A percentile compares a stretch with the other conserved stretches of the same genome.
These are phyloP conservation scores for Alfaro cultratus DNA, from an alignment of 2,797 vertebrate genomes.

Conservation along the genomic window DNA sequence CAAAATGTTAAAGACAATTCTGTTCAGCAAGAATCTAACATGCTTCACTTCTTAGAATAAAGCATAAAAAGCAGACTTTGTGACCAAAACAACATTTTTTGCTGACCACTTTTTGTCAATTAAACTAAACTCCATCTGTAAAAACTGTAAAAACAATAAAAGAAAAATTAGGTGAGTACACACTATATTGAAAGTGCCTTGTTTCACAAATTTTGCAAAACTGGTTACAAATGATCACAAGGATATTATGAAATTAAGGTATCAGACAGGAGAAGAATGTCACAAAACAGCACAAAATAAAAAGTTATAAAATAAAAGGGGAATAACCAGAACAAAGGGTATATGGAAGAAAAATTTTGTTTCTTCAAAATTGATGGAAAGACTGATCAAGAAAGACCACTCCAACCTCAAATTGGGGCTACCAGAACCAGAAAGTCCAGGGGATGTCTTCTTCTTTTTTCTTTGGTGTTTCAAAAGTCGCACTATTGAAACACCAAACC, in stretches of 20 bases:
- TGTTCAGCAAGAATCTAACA: neutral
- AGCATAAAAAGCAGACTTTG: too few species aligned
- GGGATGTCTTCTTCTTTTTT: too few species aligned
- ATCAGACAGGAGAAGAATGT: neutral
- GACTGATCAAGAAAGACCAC: neutral
- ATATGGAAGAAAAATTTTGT: neutral
- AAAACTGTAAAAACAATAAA: neutral
- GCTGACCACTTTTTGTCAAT: neutral
- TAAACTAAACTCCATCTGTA: neutral
- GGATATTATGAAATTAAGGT: neutral
- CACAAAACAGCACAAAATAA: neutral
- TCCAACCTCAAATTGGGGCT: too few species aligned
- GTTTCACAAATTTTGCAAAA: neutral
- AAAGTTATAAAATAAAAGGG: neutral
- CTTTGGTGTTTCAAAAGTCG: too few species aligned
- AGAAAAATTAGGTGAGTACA: neutral
- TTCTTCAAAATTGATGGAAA: neutral
- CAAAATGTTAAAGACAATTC: neutral
- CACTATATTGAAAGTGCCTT: neutral
- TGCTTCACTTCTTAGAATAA: neutral
- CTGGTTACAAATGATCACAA: neutral
- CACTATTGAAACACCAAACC: too few species aligned
- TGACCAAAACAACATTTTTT: too few species aligned
- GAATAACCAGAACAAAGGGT: neutral
- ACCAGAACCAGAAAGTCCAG: too few species aligned